Conservation (phyloP, 1,140 invertebrate species). For the Caenorhabditis remanei region DNA sequence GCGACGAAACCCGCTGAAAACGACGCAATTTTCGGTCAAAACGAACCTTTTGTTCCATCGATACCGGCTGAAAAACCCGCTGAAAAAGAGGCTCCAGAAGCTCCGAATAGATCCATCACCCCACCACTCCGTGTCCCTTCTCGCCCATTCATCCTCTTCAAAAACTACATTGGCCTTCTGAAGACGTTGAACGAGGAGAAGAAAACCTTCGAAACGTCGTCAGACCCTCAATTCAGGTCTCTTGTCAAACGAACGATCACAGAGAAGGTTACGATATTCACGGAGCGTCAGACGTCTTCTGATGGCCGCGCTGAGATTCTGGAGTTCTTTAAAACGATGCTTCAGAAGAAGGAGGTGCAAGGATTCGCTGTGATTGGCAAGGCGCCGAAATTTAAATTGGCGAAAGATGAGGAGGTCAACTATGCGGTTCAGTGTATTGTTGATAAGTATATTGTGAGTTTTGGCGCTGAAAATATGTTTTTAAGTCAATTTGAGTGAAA, state of each 20-base stretch:
- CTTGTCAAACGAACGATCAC: slow-evolving; percentile 13
- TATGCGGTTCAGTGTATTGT: slow-evolving; percentile 23
- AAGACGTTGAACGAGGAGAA: neutral
- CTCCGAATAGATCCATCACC: neutral
- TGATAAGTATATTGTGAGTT: slow-evolving; percentile 28
- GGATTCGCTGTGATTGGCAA: neutral
- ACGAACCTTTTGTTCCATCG: no score
- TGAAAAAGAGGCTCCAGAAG: neutral
- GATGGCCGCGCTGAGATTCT: neutral
- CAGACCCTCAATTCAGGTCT: neutral
- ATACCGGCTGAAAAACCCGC: neutral
- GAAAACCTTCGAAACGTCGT: neutral
- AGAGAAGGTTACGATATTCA: slow-evolving; percentile 32
- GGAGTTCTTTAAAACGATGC: slow-evolving; percentile 12
- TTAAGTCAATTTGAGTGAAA: no score
- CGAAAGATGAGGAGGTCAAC: slow-evolving; percentile 7
- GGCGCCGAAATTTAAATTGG: neutral
- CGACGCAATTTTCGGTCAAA: neutral
- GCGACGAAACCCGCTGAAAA: no score
- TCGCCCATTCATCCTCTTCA: neutral
- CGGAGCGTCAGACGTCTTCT: neutral
- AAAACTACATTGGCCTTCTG: slow-evolving; percentile 36
- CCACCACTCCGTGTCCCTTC: no score
- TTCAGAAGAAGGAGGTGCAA: neutral
- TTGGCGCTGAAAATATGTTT: no score